Base-by-base conservation (phyloP, 2,113 vertebrate species). In the Ceyx margarethae region DNA sequence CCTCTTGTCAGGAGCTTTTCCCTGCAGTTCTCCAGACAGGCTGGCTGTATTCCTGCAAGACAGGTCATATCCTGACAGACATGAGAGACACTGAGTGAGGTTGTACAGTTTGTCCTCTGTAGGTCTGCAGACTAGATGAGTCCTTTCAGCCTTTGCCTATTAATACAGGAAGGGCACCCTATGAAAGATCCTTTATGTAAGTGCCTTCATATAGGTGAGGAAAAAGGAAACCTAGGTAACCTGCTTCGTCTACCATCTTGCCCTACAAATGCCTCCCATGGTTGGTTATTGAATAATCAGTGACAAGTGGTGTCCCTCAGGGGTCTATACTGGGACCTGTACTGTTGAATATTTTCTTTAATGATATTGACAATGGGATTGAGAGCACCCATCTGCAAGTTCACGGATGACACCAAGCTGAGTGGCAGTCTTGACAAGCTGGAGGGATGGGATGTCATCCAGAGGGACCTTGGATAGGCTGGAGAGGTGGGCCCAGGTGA, bases 11-110 rank as follows among this genome's bases (percentile, higher is more conserved):
- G 67, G 68, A 94, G 37, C 48, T 77, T 83, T 89, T 85, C 37
- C 26, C 50, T 80, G 45, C 84, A 66, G 71, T 60, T 58, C 50
- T 79, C 42, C 78, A 75, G 67, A 33, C 79, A 54, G 56, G 28
- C 81, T 89, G 93, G 72, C 85, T 78, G 61, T 91, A 28, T 77
- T 93, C 58, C 94, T 91, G 85, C 62, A 85, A 83, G 54, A 76
- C 5, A 6, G 64, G 64, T 92, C 91, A 73, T 50, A 57, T 89
- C 87, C 68, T 89, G 46, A 37, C 46, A 69, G 68, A 68, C 58
- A 45, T 42, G 79, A 76, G 84, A 87, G 85, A 26, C 64, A 54
- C 75, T 45, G 69, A 35, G 53, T 35, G 72, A 81, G 68, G 76
- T n/a, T 51, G 50, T 61, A 35, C 54, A 85, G 75, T 64, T 62